Conservation (phyloP, 2,888 invertebrate species). For the Iselma pallidipennis region DNA sequence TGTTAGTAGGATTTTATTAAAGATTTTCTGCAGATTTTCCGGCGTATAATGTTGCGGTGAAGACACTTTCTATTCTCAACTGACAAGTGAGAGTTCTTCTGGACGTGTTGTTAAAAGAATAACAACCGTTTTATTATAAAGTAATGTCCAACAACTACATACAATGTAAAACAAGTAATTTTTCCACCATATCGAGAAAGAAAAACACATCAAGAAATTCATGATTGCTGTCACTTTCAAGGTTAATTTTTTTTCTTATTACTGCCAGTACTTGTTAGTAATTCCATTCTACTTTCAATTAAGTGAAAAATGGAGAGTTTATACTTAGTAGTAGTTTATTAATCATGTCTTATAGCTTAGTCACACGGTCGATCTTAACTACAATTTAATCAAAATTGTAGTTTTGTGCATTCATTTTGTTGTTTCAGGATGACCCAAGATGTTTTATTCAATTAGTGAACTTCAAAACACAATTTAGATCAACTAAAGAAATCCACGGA, state of each 20-base stretch:
- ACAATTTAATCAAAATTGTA: no score
- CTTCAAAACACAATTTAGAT: no score
- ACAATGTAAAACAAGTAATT: constrained; percentile 9
- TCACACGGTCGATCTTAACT: no score
- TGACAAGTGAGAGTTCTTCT: constrained; percentile 22
- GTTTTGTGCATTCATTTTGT: no score
- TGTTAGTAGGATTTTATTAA: no score
- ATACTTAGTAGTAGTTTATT: neutral
- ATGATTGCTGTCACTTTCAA: constrained; percentile 19
- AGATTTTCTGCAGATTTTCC: neutral
- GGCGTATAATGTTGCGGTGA: constrained; percentile 10
- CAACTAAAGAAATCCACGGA: no score
- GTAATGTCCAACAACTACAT: neutral
- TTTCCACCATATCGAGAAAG: constrained; percentile 8
- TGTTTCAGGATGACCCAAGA: no score
- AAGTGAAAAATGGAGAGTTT: constrained; percentile 20
- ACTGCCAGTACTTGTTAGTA: constrained; percentile 7
- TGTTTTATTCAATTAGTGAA: no score
- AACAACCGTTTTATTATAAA: neutral
- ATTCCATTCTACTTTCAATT: constrained; percentile 15
- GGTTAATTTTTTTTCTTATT: constrained; percentile 8
- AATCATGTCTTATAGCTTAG: neutral
- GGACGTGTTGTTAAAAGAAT: neutral
- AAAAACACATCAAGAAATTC: neutral
- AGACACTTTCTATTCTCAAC: constrained; percentile 21